Evolutionary conservation across 2,888 invertebrate species (phyloP), one percentile per base, ranked within the genome.

Genomic region (Erebia epiphron): DNA sequence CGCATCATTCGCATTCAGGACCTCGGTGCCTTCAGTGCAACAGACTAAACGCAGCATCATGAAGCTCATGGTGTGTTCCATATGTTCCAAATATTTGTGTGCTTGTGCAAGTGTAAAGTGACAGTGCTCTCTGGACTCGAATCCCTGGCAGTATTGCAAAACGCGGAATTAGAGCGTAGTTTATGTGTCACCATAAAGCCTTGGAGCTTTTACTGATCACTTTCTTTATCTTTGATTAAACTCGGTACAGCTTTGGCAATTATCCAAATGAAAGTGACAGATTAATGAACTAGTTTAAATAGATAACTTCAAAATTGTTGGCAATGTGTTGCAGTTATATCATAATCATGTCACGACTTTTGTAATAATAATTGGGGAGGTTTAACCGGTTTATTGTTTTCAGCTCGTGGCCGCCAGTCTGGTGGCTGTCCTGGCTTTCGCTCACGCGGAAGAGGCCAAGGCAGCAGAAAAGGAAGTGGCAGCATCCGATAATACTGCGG

Each of bases 351-450:
- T 58, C 11, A 46, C 26, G 56, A 50, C 8, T 67, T 67, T 57
- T 46, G 26, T 21, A n/a, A 66, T 56, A 1, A 16, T 50, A 43
- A 46, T 46, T 67, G 14, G 14, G 49, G 16, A 61, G 60, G 64
- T 71, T 69, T 69, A 72, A 73, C 70, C 65, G 56, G 73, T 75
- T 72, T 73, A 73, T 81, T 80, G 81, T 78, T 87, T 77, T 64
- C 90, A 94, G 94, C 92, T 94, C 89, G 93, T 94, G 91, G 93
- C 93, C 89, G 90, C 94, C 91, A 91, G 95, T 92, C 95, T 95
- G 91, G 94, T 95, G 93, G 94, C 94, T 89, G 90, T 95, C 82
- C 83, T 95, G 83, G 94, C 95, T 87, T 87, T 92, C 86, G 92
- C 94, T 76, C 83, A 94, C 73, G 95, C 94, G 75, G 95, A 94